These are phyloP conservation scores for Ditula angustiorana DNA, from an alignment of 2,888 invertebrate species.

Conservation along the genomic window DNA sequence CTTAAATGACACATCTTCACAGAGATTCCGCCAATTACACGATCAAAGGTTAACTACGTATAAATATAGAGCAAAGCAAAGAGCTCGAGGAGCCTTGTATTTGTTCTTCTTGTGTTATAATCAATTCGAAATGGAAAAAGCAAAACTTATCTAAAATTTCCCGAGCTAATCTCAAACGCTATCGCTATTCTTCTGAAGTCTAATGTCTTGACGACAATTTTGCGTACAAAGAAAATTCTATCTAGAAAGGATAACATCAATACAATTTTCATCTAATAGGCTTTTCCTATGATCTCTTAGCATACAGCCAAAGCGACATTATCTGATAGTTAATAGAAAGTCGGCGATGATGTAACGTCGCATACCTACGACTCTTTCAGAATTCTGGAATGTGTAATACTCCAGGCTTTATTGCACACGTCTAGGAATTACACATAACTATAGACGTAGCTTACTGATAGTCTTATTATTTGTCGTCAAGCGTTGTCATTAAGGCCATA, in stretches of 20 bases:
- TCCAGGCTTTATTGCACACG: slow-evolving; percentile 7
- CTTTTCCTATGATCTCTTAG: background rate
- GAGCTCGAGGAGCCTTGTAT: too few species aligned
- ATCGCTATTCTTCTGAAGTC: background rate
- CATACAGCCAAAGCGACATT: background rate
- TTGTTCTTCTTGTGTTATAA: too few species aligned
- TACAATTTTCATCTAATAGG: background rate
- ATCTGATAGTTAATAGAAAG: background rate
- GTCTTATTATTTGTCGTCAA: background rate
- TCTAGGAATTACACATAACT: background rate
- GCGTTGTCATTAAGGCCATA: slow-evolving; percentile 1
- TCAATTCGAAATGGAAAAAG: background rate
- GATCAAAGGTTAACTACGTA: background rate
- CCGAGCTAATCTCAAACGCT: background rate
- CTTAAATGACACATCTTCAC: too few species aligned
- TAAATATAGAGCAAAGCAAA: background rate
- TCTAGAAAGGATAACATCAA: background rate
- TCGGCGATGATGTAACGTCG: background rate
- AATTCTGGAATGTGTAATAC: slow-evolving; percentile 1
- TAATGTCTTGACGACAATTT: background rate
- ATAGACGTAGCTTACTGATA: background rate
- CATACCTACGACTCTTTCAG: background rate
- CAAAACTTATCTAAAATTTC: background rate
- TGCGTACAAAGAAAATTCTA: background rate
- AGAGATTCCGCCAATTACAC: too few species aligned